Base-by-base conservation (phyloP, 2,797 vertebrate species). In the Bufotes viridis region DNA sequence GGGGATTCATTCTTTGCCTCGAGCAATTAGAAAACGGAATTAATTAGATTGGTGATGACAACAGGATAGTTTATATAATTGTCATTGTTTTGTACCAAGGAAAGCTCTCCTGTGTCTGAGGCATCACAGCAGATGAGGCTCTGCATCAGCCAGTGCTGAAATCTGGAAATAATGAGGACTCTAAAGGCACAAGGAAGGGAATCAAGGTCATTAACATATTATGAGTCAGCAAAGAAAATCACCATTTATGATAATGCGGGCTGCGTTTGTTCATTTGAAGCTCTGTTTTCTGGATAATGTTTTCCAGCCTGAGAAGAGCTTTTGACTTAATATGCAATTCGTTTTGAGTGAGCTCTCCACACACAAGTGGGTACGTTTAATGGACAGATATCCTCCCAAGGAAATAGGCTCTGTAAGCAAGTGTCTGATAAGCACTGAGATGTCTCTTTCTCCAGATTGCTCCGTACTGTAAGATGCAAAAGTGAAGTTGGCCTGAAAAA, bases 311-410 rank as follows among this genome's bases (percentile, higher is more conserved):
- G 24, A 82, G 79, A 82, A 87, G 86, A n/a, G 79, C 79, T 87
- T 87, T 87, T 87, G 79, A 87, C 86, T 82, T 87, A 87, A 87
- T 87, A 87, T 82, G 57, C 79, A 87, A 87, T 87, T 87, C 79
- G 63, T 87, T 87, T 65, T 26, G 79, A 87, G 86, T 82, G 86
- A 78, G 87, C 81, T 69, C 81, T 82, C 81, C 69, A 67, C 76
- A 76, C 15, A 53, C 79, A 82, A 87, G 81, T 87, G 86, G 86
- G 81, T 26, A 82, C 11, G 87, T 83, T 83, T 87, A 82, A 87
- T 87, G 82, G 86, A 29, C 70, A 75, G 49, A 65, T 22, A 42
- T 53, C 72, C 60, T 87, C 81, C 70, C 60, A 83, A 76, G 70
- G 60, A 87, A 78, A 87, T 78, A 78, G 72, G 70, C 80, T 87